These are phyloP conservation scores for Pica pica DNA, from an alignment of 2,113 vertebrate genomes.

Conservation along the genomic window DNA sequence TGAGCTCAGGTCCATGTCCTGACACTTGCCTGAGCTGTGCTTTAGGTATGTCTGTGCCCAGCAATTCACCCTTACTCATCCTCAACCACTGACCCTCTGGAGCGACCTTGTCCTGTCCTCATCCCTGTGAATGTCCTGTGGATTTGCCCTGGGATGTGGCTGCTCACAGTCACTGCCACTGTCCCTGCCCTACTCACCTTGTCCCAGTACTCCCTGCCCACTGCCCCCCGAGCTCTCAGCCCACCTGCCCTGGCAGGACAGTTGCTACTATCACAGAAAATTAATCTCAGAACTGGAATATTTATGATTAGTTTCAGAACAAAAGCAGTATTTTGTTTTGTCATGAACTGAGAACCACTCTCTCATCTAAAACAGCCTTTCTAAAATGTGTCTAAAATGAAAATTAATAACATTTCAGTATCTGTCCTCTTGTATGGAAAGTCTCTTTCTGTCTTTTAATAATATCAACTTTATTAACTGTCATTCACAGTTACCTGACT, in stretches of 20 bases:
- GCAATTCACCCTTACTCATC: background rate
- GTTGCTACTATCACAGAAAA: background rate
- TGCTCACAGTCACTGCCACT: background rate
- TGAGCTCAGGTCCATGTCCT: background rate
- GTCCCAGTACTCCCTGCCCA: background rate
- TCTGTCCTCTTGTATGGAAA: background rate
- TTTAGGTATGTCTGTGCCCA: background rate
- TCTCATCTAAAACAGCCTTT: background rate
- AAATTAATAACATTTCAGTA: background rate
- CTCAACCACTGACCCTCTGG: background rate
- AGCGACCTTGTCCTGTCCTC: background rate
- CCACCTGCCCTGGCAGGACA: background rate
- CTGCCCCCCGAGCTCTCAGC: background rate
- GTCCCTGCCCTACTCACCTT: background rate
- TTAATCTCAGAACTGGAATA: background rate
- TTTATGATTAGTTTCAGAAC: background rate
- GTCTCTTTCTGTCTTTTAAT: background rate
- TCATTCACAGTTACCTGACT: background rate
- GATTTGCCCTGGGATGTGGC: background rate
- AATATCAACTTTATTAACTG: conserved; percentile 1
- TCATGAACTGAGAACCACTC: background rate
- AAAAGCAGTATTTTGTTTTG: background rate
- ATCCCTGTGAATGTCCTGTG: background rate
- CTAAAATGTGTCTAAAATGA: background rate
- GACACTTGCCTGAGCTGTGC: background rate